Percentiles rank a stretch among this genome's conserved stretches.
Evolutionary conservation across 2,888 invertebrate genomes (phyloP).

Genomic region (Spodoptera littoralis): DNA sequence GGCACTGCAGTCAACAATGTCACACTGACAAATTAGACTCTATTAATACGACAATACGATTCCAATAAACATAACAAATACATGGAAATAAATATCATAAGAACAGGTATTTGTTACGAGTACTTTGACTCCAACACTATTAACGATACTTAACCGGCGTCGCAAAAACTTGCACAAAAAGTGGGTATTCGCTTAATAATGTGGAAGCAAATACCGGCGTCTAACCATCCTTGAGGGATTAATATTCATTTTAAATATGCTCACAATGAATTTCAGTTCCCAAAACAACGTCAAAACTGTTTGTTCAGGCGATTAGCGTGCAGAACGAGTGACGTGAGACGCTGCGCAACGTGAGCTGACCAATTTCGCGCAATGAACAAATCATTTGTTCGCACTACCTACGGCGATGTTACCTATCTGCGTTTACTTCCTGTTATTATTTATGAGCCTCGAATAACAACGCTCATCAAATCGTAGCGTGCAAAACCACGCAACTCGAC

Average conservation of each 20-base stretch:
- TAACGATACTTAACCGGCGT: slow-evolving; percentile 41
- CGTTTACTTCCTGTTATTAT: slow-evolving; percentile 52
- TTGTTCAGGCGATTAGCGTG: slow-evolving; percentile 76
- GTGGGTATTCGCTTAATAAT: slow-evolving; percentile 46
- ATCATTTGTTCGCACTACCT: slow-evolving; percentile 65
- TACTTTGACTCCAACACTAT: slow-evolving; percentile 45
- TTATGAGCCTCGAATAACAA: slow-evolving; percentile 40
- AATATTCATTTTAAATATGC: slow-evolving; percentile 40
- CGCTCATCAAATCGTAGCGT: slow-evolving; percentile 44
- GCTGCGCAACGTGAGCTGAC: slow-evolving; percentile 74
- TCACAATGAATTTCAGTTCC: slow-evolving; percentile 42
- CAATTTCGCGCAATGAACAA: slow-evolving; percentile 71
- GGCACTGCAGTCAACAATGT: slow-evolving; percentile 11
- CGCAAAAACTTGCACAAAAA: slow-evolving; percentile 52
- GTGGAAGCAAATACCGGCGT: slow-evolving; percentile 35
- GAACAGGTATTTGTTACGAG: slow-evolving; percentile 40
- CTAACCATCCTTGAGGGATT: slow-evolving; percentile 40
- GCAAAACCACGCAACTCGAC: slow-evolving; percentile 57
- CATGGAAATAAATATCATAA: slow-evolving; percentile 27
- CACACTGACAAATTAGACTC: slow-evolving; percentile 31
- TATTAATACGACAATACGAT: slow-evolving; percentile 32
- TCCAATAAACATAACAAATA: slow-evolving; percentile 27
- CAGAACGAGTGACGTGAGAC: slow-evolving; percentile 74
- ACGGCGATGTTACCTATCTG: slow-evolving; percentile 52
- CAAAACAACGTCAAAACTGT: slow-evolving; percentile 67